Base-by-base conservation (phyloP, 2,888 invertebrate species). In the Pheosia gnoma region DNA sequence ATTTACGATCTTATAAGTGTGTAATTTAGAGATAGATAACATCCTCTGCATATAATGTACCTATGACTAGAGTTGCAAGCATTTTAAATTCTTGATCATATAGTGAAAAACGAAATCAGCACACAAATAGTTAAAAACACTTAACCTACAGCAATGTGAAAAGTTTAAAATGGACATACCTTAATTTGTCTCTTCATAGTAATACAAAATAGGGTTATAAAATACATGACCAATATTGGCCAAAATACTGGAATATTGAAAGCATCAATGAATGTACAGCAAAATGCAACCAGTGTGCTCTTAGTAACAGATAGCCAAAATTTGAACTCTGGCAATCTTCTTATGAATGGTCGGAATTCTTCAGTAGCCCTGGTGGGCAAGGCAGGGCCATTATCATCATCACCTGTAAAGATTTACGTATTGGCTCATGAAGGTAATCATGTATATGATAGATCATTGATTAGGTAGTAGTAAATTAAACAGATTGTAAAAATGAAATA, bases 141-240 rank as follows among this genome's bases (percentile, higher is more conserved):
- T 41, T 41, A 2, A 7, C 7, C 43, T 8, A 43, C 9, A 7
- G 7, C 43, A 5, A 8, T 41, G 8, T 41, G 8, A 6, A 25
- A 54, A 25, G 2, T 25, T 25, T 25, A 1, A 25, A 25, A 25
- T 25, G 25, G 36, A 70, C 93, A 95, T 91, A 99, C 99, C 96
- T 97, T 99, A 83, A 99, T 99, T 95, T 99, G 99, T 84, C 99
- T 96, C 94, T 99, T 99, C 99, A 99, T 99, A 63, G 99, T 99
- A 86, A 99, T 98, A 93, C 98, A 97, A 94, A 99, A 98, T 77
- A 99, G 94, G 63, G 99, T 98, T 86, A 99, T 97, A 94, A 99
- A 99, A 94, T 99, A 99, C 97, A 99, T 98, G 82, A 99, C 99
- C 88, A 99, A 95, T 83, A 99, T 99, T 66, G 99, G 99, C 99